A percentile compares a stretch with the other conserved stretches of the same genome.
Evolutionary conservation across 2,113 vertebrate species (phyloP).

Genomic region (Psettodes erumei): DNA sequence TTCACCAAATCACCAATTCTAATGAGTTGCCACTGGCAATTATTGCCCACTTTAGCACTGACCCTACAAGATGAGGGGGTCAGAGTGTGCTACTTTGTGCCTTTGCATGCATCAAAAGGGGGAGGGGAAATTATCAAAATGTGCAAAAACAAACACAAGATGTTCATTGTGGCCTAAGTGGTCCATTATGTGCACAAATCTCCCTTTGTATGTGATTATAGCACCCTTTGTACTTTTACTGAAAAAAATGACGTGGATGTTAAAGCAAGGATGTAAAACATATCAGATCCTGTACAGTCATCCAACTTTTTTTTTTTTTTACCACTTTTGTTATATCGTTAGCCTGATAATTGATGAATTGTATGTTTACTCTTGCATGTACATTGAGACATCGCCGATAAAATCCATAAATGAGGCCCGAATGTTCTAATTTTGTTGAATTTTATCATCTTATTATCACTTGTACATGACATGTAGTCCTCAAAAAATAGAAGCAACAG

Average conservation of each 20-base stretch:
- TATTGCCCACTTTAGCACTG: slow-evolving; percentile 81
- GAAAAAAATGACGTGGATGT: slow-evolving; percentile 26
- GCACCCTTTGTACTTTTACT: slow-evolving; percentile 46
- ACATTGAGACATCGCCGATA: background rate
- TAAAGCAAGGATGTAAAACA: slow-evolving; percentile 35
- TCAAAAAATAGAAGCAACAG: background rate
- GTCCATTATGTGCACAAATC: slow-evolving; percentile 66
- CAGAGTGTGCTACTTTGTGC: slow-evolving; percentile 70
- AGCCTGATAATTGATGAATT: background rate
- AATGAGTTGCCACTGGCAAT: slow-evolving; percentile 83
- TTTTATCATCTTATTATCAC: background rate
- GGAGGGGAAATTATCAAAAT: slow-evolving; percentile 68
- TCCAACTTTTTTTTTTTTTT: slow-evolving; percentile 7
- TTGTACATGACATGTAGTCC: background rate
- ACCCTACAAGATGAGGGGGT: slow-evolving; percentile 77
- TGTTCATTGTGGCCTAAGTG: slow-evolving; percentile 67
- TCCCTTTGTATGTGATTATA: slow-evolving; percentile 54
- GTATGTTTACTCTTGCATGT: background rate
- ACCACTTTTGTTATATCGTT: background rate
- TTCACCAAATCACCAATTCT: slow-evolving; percentile 82
- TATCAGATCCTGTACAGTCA: slow-evolving; percentile 8
- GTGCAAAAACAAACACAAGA: slow-evolving; percentile 73
- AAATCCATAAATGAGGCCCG: background rate
- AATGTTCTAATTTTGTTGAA: background rate
- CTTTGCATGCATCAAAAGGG: slow-evolving; percentile 71